Percentiles rank a stretch among this genome's conserved stretches.
phyloP scores from a whole-genome alignment of 2,797 vertebrate genomes.

The Danio aesculapii region DNA sequence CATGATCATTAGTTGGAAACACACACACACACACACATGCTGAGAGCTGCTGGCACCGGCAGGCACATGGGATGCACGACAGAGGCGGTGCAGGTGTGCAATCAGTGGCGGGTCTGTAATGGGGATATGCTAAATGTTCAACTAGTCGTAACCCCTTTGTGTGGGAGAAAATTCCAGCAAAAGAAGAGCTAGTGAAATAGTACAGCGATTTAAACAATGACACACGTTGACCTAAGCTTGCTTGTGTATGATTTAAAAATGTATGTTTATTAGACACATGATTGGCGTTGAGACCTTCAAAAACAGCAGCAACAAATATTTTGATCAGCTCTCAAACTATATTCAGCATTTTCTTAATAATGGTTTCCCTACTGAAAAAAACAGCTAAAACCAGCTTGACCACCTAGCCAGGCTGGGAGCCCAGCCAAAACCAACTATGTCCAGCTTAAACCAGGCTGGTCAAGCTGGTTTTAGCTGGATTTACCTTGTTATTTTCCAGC shows the following conservation, averaged over 20 bases:
- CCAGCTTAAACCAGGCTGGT: no score
- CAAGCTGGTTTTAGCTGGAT: no score
- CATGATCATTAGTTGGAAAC: constrained; percentile 52
- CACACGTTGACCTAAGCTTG: neutral
- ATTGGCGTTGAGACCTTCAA: neutral
- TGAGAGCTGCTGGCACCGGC: constrained; percentile 34
- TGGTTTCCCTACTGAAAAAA: no score
- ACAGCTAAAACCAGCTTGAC: no score
- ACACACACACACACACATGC: constrained; percentile 30
- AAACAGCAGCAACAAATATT: neutral
- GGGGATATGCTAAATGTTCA: constrained; percentile 19
- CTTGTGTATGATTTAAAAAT: neutral
- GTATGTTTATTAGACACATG: neutral
- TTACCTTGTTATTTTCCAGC: no score
- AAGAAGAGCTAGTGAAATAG: neutral
- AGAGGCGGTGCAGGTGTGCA: constrained; percentile 31
- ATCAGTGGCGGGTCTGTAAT: constrained; percentile 15
- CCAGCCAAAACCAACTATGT: no score
- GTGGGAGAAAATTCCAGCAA: neutral
- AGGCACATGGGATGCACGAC: constrained; percentile 23
- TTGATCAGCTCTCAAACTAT: neutral
- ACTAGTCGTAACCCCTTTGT: neutral
- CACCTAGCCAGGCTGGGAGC: no score
- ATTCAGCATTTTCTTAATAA: neutral
- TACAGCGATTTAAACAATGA: neutral